These are phyloP conservation scores for Pseudococcus jackbeardsleyi DNA, from an alignment of 2,888 invertebrate species.

Conservation along the genomic window DNA sequence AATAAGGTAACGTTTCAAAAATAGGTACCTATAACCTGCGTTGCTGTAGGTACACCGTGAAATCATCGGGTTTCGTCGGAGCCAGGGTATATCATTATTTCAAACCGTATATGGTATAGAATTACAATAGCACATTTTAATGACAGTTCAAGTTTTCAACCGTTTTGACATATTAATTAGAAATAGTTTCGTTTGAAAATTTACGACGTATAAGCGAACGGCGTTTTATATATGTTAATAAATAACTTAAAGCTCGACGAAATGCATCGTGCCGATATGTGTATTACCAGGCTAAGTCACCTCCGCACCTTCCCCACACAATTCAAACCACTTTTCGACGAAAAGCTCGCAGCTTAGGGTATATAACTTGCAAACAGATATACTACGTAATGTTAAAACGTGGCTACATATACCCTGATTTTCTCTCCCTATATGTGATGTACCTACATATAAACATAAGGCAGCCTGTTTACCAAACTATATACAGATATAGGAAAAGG, in stretches of 20 bases:
- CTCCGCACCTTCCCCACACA: not conserved
- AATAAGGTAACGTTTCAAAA: not conserved
- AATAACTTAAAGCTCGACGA: not conserved
- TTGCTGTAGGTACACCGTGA: not conserved
- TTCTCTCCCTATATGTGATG: not conserved
- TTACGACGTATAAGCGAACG: constrained; percentile 28
- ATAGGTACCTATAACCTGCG: not conserved
- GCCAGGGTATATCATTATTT: not conserved
- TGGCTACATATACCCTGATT: not conserved
- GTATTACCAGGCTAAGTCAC: not conserved
- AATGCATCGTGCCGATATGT: not conserved
- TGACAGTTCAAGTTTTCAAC: constrained; percentile 48
- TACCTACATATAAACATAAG: not conserved
- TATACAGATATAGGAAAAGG: not conserved
- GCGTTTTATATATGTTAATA: constrained; percentile 23
- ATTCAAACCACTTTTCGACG: not conserved
- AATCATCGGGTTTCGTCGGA: not conserved
- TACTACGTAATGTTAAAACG: not conserved
- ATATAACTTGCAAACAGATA: not conserved
- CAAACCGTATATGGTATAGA: not conserved
- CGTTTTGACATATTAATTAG: constrained; percentile 50
- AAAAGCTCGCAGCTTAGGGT: not conserved
- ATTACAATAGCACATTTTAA: constrained; percentile 46
- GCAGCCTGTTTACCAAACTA: not conserved
- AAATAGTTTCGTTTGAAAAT: constrained; percentile 52